Percentiles rank a stretch among this genome's conserved stretches.
These are phyloP conservation scores for Phalanger gymnotis DNA, from an alignment of 2,797 vertebrate genomes.

Conservation along the genomic window DNA sequence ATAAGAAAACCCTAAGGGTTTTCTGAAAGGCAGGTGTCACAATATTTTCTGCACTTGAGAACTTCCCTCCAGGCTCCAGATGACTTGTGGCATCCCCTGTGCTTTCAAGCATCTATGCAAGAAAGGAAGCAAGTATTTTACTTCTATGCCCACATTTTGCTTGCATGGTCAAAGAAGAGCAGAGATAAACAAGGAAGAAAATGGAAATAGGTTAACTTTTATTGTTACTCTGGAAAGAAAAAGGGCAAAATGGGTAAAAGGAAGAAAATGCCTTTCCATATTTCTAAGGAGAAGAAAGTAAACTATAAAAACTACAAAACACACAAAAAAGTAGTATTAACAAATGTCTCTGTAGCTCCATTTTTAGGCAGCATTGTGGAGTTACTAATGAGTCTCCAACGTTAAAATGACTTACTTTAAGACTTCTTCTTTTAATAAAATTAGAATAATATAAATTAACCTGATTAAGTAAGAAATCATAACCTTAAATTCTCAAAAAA, in stretches of 20 bases:
- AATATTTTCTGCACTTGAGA: background rate
- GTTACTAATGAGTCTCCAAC: background rate
- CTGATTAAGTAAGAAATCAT: background rate
- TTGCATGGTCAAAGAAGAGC: background rate
- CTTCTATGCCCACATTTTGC: background rate
- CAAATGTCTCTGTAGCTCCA: background rate
- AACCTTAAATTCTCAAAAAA: background rate
- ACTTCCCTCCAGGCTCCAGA: background rate
- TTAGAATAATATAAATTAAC: background rate
- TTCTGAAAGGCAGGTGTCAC: background rate
- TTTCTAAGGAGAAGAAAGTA: background rate
- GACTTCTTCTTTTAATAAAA: background rate
- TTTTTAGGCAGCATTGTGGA: background rate
- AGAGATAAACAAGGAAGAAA: background rate
- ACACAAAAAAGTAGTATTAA: background rate
- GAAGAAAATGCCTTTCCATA: background rate
- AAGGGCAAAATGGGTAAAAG: background rate
- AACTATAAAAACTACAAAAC: background rate
- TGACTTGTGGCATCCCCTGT: background rate
- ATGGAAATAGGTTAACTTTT: background rate
- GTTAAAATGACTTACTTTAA: background rate
- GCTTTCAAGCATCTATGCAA: background rate
- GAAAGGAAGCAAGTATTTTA: background rate
- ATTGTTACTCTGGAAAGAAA: background rate
- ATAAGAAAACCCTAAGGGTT: background rate